Evolutionary conservation across 2,888 invertebrate genomes (phyloP).

Genomic region (Corythucha ciliata): DNA sequence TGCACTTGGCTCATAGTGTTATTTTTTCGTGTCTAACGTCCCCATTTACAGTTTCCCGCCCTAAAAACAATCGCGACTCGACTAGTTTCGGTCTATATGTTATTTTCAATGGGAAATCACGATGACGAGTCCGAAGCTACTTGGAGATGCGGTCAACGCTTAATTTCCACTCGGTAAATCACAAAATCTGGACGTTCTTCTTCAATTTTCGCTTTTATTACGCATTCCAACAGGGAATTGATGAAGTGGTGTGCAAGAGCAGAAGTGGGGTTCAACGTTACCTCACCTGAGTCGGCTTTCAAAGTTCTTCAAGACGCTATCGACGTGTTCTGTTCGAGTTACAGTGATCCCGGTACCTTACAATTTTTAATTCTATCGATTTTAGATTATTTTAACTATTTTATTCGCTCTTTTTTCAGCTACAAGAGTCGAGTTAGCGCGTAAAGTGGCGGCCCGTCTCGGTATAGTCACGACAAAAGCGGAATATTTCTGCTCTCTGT

Average conservation of each 20-base stretch:
- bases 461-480: slow-evolving; percentile 75
- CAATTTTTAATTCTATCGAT: neutral
- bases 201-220: neutral
- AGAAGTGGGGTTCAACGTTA: slow-evolving; percentile 60
- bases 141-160: slow-evolving; percentile 40
- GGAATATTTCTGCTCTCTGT: slow-evolving; percentile 64
- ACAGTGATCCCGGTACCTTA: slow-evolving; percentile 46
- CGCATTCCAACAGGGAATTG: slow-evolving; percentile 80
- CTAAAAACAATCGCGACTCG: slow-evolving; percentile 62
- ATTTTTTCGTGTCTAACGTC: too few relatives aligned
- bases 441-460: slow-evolving; percentile 65
- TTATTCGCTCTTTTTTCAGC: slow-evolving; percentile 40
- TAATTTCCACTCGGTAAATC: slow-evolving; percentile 53
- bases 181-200: neutral
- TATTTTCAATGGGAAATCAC: slow-evolving; percentile 65
- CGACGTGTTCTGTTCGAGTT: slow-evolving; percentile 80
- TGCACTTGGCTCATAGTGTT: too few relatives aligned
- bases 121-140: slow-evolving; percentile 14
- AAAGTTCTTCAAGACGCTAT: slow-evolving; percentile 79
- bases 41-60: slow-evolving; percentile 53
- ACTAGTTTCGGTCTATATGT: slow-evolving; percentile 73
- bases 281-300: slow-evolving; percentile 56
- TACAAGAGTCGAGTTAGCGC: slow-evolving; percentile 57
- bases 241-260: slow-evolving; percentile 84
- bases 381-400: neutral